phyloP scores from a whole-genome alignment of 2,797 vertebrate species.

The Pseudochirops corinnae region DNA sequence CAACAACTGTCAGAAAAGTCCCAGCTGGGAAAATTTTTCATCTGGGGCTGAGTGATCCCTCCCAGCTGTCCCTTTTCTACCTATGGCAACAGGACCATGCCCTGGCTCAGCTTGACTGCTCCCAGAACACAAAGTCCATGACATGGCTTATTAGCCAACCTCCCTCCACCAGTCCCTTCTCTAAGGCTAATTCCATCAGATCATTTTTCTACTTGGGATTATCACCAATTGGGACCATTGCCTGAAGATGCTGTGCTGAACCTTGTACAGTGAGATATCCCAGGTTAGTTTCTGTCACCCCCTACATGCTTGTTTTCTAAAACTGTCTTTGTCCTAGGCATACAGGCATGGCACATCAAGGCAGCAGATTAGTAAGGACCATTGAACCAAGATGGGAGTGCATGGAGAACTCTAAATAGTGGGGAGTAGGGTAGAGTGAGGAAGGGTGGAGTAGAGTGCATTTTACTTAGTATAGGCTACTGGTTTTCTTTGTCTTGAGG shows the following conservation, averaged over 20 bases:
- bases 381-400: neutral
- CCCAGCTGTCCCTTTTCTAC: conserved; percentile 65
- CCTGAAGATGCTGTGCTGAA: neutral
- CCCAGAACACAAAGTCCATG: conserved; percentile 61
- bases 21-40: conserved; percentile 58
- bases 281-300: neutral
- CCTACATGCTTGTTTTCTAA: neutral
- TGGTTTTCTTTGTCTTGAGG: neutral
- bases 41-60: conserved; percentile 58
- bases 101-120: neutral
- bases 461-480: neutral
- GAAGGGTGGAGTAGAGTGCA: neutral
- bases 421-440: rapidly evolving
- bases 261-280: rapidly evolving
- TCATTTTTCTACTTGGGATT: neutral
- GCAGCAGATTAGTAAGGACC: neutral
- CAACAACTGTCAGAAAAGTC: conserved; percentile 49
- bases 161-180: neutral
- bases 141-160: neutral
- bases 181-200: neutral
- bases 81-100: conserved; percentile 36
- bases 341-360: neutral
- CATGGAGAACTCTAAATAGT: neutral
- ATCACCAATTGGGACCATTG: neutral
- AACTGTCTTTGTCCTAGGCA: rapidly evolving